Conservation (phyloP, 2,888 invertebrate genomes). For the Sarcophaga variegata region DNA sequence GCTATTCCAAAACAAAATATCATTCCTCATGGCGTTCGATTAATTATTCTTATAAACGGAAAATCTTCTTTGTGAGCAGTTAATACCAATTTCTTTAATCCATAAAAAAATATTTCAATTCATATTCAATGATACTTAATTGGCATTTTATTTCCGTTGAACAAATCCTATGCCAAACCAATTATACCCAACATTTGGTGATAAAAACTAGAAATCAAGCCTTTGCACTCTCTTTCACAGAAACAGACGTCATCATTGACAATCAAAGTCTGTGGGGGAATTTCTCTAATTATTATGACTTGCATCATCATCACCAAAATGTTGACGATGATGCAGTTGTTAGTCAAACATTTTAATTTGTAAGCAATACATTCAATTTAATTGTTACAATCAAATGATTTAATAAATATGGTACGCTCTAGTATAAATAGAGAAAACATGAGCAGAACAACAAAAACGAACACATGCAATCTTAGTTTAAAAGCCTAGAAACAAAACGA, state of each 20-base stretch:
- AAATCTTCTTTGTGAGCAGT: background rate
- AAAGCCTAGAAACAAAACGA: no score
- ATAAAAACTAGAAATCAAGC: background rate
- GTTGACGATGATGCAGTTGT: slow-evolving; percentile 14
- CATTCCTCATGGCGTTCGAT: no score
- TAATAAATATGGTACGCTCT: slow-evolving; percentile 1
- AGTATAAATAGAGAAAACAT: background rate
- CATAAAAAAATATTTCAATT: no score
- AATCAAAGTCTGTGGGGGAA: background rate
- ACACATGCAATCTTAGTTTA: no score
- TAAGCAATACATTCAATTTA: slow-evolving; percentile 34
- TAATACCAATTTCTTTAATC: background rate
- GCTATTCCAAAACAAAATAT: no score
- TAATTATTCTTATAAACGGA: no score
- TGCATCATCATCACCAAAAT: background rate
- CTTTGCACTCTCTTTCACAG: background rate
- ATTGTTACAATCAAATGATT: slow-evolving; percentile 44
- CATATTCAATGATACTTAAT: no score
- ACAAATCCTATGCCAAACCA: background rate
- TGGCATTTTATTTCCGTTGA: background rate
- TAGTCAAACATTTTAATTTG: slow-evolving; percentile 29
- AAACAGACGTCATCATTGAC: background rate
- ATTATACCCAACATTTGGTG: background rate
- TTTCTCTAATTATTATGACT: background rate
- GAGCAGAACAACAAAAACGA: no score